Conservation (phyloP, 2,888 invertebrate genomes). For the Lamellibrachia columna region DNA sequence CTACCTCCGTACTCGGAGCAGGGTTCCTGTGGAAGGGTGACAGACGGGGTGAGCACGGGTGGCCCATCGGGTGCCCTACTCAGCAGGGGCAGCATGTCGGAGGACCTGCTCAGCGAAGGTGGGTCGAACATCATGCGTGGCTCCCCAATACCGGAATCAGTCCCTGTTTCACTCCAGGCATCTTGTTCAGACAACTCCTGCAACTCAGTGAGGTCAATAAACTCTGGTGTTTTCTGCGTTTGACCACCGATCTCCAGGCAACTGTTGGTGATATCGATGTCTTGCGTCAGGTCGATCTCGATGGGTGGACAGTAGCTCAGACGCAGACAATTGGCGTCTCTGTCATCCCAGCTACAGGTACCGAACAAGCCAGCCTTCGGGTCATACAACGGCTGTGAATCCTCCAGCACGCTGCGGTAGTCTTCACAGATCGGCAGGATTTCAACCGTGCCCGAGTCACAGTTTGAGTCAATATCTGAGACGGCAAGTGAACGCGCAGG, state of each 20-base stretch:
- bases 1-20: neutral
- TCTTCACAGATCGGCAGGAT: neutral
- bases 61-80: neutral
- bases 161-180: neutral
- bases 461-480: neutral
- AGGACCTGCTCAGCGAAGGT: neutral
- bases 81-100: neutral
- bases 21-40: neutral
- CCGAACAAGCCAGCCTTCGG: neutral
- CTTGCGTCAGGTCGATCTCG: neutral
- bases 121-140: neutral
- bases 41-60: neutral
- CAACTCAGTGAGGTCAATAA: neutral
- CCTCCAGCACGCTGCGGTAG: neutral
- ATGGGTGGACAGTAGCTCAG: neutral
- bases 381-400: neutral
- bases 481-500: neutral
- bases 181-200: neutral
- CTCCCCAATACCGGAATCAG: neutral
- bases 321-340: neutral
- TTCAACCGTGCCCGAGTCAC: neutral
- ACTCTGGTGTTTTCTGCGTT: neutral
- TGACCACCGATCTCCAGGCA: neutral
- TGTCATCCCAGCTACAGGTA: neutral
- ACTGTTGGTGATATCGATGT: neutral